A percentile compares a stretch with the other conserved stretches of the same genome.
Evolutionary conservation across 2,797 vertebrate genomes (phyloP).

Genomic region (Crocodylus rhombifer): DNA sequence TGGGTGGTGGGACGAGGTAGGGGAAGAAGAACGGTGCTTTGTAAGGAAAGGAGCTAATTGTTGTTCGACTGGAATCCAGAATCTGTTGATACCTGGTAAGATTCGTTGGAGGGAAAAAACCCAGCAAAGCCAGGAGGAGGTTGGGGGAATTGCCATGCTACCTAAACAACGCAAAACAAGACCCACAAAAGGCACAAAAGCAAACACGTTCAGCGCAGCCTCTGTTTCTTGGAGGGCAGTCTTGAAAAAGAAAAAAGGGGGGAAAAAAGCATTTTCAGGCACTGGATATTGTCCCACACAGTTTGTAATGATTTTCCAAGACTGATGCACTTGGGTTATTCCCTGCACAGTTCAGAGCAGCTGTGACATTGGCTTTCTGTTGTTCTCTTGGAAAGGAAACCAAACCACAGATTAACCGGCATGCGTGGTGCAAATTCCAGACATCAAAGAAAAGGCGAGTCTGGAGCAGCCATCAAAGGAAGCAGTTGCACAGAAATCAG

Average conservation of each 20-base stretch:
- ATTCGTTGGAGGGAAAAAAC: not conserved
- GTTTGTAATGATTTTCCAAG: not conserved
- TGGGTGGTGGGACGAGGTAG: constrained; percentile 34
- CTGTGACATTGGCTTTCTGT: not conserved
- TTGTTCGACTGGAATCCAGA: constrained; percentile 47
- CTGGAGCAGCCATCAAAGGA: not conserved
- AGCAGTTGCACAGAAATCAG: not conserved
- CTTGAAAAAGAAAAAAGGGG: no score
- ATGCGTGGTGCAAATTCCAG: not conserved
- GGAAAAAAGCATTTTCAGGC: rapidly evolving
- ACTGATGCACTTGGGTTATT: rapidly evolving
- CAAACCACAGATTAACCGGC: not conserved
- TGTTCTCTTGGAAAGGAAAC: not conserved
- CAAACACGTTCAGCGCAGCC: rapidly evolving
- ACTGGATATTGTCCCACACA: rapidly evolving
- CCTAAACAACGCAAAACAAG: not conserved
- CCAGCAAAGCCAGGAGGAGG: not conserved
- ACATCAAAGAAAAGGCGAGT: not conserved
- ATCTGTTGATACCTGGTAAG: not conserved
- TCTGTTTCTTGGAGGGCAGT: no score
- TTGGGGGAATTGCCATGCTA: rapidly evolving
- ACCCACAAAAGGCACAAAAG: not conserved
- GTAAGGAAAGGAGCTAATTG: constrained; percentile 37
- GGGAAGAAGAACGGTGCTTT: constrained; percentile 58
- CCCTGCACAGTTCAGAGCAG: not conserved